Conservation (phyloP, 2,888 invertebrate species). For the Girardia tigrina region DNA sequence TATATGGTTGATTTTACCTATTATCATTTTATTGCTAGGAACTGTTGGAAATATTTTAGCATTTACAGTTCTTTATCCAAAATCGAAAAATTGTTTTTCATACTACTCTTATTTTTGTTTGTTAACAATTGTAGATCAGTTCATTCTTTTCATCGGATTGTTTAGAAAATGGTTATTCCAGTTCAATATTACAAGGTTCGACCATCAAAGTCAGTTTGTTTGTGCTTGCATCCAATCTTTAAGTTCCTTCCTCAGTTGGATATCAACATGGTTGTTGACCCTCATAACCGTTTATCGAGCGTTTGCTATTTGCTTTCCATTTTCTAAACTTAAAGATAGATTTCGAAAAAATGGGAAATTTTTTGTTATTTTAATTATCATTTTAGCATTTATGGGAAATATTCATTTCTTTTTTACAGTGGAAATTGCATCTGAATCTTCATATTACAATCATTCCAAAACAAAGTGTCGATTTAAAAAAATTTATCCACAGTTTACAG, state of each 20-base stretch:
- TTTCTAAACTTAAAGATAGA: constrained; percentile 40
- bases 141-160: constrained; percentile 44
- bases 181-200: constrained; percentile 41
- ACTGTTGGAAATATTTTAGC: constrained; percentile 46
- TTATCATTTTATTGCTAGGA: constrained; percentile 43
- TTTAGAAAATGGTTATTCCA: constrained; percentile 45
- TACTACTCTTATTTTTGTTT: constrained; percentile 45
- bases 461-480: neutral
- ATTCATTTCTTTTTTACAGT: constrained; percentile 44
- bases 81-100: constrained; percentile 42
- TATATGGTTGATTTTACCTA: constrained; percentile 42
- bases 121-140: constrained; percentile 43
- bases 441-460: neutral
- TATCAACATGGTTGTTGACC: constrained; percentile 46
- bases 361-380: constrained; percentile 40
- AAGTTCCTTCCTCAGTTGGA: constrained; percentile 43
- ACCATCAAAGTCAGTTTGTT: constrained; percentile 40
- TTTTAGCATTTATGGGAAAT: constrained; percentile 41
- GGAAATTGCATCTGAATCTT: neutral
- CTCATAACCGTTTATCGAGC: constrained; percentile 46
- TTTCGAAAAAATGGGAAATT: constrained; percentile 43
- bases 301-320: constrained; percentile 46
- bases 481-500: neutral
- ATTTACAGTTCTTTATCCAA: constrained; percentile 43
- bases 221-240: constrained; percentile 42